Evolutionary conservation across 1,140 invertebrate species (phyloP), one percentile per base, ranked within the genome.

Genomic region (Caenorhabditis latens): DNA sequence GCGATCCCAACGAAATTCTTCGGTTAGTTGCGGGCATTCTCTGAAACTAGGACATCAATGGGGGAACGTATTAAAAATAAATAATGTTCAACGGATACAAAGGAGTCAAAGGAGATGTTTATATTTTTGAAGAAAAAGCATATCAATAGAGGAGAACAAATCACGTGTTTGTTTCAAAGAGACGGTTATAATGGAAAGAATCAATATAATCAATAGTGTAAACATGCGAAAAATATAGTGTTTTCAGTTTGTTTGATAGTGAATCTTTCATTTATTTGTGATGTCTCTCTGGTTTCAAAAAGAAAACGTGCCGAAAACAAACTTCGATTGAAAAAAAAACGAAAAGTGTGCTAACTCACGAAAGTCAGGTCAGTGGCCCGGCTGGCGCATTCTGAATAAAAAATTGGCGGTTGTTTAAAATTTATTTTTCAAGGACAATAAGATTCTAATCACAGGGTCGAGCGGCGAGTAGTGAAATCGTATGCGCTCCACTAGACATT

Each of bases 1-100:
- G 91, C 0, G 92, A 93, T 86, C 91, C 91, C 14, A 92, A 87
- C 13, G 90, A 91, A 87, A 92, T 93, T 75, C 91, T 89, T 42
- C 91, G 88, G 84, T 92, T 92, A 84, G 92, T 92, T 32, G 88
- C 89, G 11, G 84, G 82, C 84, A 86, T 87, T 53, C 21, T 83
- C 83, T 87, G 58, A 21, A 79, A 63, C 55, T 42, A 63, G 3
- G 0, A 8, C 57, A 48, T 4, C 7, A 55, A 19, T 43, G 16
- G 67, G 40, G 13, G 3, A 86, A 48, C 9, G 13, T 24, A 3
- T 32, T 24, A 14, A 19, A n/a, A 19, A 63, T 65, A 9, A 43
- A 87, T 65, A 67, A 19, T 14, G 48, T 83, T 84, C n/a, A 32
- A 32, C 32, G 32, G 32, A 32, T 32, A 32, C 32, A 32, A 32